Conservation (phyloP, 2,888 invertebrate genomes). For the Sesia apiformis region DNA sequence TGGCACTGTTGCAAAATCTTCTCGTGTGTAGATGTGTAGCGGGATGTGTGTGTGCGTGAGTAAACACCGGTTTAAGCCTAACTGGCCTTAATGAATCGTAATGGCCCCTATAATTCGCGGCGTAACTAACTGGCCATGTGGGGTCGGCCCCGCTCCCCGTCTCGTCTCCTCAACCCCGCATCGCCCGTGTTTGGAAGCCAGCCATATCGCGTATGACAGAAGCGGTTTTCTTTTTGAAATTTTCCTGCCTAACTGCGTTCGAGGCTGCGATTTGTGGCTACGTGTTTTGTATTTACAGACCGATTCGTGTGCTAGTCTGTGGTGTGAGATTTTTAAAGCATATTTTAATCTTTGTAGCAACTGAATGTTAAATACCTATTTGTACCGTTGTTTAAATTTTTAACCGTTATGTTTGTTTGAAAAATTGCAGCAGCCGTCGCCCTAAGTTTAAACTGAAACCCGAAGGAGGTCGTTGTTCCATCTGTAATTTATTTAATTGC, state of each 20-base stretch:
- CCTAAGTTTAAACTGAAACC: constrained; percentile 67
- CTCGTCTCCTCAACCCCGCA: constrained; percentile 25
- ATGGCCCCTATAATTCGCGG: constrained; percentile 76
- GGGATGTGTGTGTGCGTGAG: constrained; percentile 54
- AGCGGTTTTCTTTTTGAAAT: constrained; percentile 64
- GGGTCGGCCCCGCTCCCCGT: constrained; percentile 34
- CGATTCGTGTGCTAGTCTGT: neutral
- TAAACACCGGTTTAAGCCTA: constrained; percentile 76
- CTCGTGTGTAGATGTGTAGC: constrained; percentile 20
- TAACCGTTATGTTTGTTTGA: neutral
- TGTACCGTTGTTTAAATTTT: neutral
- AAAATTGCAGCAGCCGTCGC: constrained; percentile 50
- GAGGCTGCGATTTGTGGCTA: constrained; percentile 57
- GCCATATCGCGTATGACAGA: constrained; percentile 72
- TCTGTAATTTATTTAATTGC: constrained; percentile 74
- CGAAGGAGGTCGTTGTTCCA: constrained; percentile 67
- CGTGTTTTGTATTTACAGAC: constrained; percentile 38
- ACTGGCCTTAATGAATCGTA: constrained; percentile 77
- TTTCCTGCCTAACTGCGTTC: constrained; percentile 49
- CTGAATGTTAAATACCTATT: too few species aligned
- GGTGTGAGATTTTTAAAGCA: too few species aligned
- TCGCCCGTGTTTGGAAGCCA: constrained; percentile 45
- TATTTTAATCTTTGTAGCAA: too few species aligned
- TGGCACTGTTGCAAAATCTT: constrained; percentile 48
- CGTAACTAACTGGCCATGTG: constrained; percentile 75